Base-by-base conservation (phyloP, 2,113 vertebrate species). In the Trematocara variabile region DNA sequence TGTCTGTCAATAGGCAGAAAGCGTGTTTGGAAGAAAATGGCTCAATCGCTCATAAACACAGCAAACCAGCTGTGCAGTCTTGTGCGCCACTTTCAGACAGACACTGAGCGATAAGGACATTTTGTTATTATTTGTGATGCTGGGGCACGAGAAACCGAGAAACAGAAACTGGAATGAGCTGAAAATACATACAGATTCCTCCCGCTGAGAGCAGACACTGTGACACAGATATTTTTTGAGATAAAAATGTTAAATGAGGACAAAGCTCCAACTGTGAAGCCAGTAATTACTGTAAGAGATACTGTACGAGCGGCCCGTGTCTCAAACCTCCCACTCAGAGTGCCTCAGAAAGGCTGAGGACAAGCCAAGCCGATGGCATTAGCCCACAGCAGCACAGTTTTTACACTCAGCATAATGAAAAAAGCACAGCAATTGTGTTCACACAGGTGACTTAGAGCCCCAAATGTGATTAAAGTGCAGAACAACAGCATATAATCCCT, bases 401-500 rank as follows among this genome's bases (percentile, higher is more conserved):
- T 75, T 75, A 30, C 44, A 75, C 16, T 75, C 55, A 55, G 80
- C 68, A 13, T 53, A 65, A 85, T 55, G 55, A 75, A 82, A 85
- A 14, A 25, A 75, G 11, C 53, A 46, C 6, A 14, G 58, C 77
- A 73, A n/a, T 81, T 39, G 9, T 14, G 37, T 28, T 60, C 86
- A 65, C 25, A 9, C 5, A 37, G 87, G 44, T 48, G 58, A 82
- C 14, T 48, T 84, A 79, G 10, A 12, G 63, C 20, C 18, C 44
- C 9, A 11, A 58, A 83, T 68, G 70, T 68, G 39, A 75, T 84
- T 80, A 90, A 77, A 90, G 79, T 3, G 0, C 5, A 65, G 81
- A 91, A 82, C 78, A 88, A 88, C 88, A 85, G 77, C 82, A 77
- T 7, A 77, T 54, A 89, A 89, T 88, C 89, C 86, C 86, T 70